A percentile compares a stretch with the other conserved stretches of the same genome.
phyloP scores from a whole-genome alignment of 2,888 invertebrate species.

The Meta bourneti region DNA sequence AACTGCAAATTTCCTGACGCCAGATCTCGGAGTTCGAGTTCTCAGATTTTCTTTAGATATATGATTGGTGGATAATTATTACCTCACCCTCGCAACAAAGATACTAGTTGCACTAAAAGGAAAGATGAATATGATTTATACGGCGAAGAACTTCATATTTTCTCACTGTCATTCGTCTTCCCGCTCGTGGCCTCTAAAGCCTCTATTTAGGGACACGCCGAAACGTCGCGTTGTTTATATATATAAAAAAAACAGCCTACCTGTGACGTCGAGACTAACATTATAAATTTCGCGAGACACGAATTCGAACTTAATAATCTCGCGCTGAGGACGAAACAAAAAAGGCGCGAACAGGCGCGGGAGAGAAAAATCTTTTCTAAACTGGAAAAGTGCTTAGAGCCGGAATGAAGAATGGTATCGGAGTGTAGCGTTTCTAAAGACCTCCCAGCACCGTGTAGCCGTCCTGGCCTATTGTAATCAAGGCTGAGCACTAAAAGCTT shows the following conservation, averaged over 20 bases:
- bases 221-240: constrained; percentile 13
- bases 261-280: constrained; percentile 6
- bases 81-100: too few species aligned
- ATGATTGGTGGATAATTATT: too few species aligned
- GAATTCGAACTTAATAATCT: constrained; percentile 58
- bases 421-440: constrained; percentile 46
- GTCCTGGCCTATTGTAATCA: constrained; percentile 76
- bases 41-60: too few species aligned
- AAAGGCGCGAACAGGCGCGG: constrained; percentile 3
- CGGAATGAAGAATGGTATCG: constrained; percentile 63
- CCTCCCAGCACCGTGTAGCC: constrained; percentile 41
- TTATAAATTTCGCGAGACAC: constrained; percentile 53
- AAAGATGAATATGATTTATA: too few species aligned
- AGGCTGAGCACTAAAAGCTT: constrained; percentile 75
- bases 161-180: not conserved
- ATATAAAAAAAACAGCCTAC: not conserved
- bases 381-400: constrained; percentile 53
- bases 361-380: constrained; percentile 50
- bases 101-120: too few species aligned
- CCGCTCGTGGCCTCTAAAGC: not conserved
- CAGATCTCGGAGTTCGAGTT: too few species aligned
- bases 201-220: not conserved
- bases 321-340: constrained; percentile 11
- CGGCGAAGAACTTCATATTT: too few species aligned
- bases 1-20: too few species aligned